Evolutionary conservation across 2,888 invertebrate genomes (phyloP).

Genomic region (Epirrhoe alternata): DNA sequence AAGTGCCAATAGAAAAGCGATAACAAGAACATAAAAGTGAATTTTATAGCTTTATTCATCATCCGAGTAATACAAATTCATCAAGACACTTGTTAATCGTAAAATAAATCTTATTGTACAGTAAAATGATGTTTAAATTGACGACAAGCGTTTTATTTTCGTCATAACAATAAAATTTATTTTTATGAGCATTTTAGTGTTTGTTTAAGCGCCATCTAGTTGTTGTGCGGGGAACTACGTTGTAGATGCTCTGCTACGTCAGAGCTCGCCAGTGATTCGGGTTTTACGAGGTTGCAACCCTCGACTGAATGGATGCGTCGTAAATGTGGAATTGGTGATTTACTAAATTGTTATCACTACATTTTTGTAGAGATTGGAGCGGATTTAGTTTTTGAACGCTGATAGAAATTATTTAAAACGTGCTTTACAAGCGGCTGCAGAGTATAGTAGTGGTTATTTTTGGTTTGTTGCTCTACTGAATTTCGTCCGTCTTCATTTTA

Average conservation of each 20-base stretch:
- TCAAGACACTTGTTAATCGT: slow-evolving; percentile 85
- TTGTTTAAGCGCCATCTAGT: slow-evolving; percentile 75
- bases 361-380: slow-evolving; percentile 41
- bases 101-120: slow-evolving; percentile 85
- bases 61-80: slow-evolving; percentile 81
- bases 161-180: slow-evolving; percentile 85
- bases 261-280: slow-evolving; percentile 57
- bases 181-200: slow-evolving; percentile 75
- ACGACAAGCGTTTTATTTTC: slow-evolving; percentile 85
- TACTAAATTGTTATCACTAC: slow-evolving; percentile 48
- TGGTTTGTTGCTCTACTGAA: not conserved
- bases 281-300: slow-evolving; percentile 68
- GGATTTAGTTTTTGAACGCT: slow-evolving; percentile 26
- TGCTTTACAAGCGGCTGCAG: not conserved
- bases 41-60: slow-evolving; percentile 84
- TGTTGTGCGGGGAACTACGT: slow-evolving; percentile 58
- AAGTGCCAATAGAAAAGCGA: slow-evolving; percentile 78
- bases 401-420: slow-evolving; percentile 1
- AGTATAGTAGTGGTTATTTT: slow-evolving; percentile 6
- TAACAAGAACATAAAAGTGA: slow-evolving; percentile 77
- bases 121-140: slow-evolving; percentile 85
- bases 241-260: slow-evolving; percentile 62
- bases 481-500: not conserved
- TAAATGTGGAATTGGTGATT: slow-evolving; percentile 69
- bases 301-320: slow-evolving; percentile 71